These are phyloP conservation scores for Herpetotheres cachinnans DNA, from an alignment of 2,113 vertebrate genomes.

Conservation along the genomic window DNA sequence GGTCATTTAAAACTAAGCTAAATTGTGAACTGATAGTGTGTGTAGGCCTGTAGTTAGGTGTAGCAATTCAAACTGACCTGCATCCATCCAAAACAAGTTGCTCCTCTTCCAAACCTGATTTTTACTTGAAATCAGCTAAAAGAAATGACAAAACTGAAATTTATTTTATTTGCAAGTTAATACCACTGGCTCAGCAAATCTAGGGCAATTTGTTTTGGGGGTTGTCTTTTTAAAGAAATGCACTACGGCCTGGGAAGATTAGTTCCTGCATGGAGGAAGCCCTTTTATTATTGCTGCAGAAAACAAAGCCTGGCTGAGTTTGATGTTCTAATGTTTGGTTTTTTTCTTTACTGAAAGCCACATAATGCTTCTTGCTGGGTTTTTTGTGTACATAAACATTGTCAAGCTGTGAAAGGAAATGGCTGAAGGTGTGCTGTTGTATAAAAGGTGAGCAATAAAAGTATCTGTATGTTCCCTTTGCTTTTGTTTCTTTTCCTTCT, in stretches of 20 bases:
- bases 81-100: conserved; percentile 76
- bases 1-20: conserved; percentile 66
- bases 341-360: conserved; percentile 75
- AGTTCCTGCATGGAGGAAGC: conserved; percentile 70
- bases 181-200: conserved; percentile 72
- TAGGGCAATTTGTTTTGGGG: conserved; percentile 72
- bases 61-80: conserved; percentile 75
- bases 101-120: conserved; percentile 65
- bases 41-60: conserved; percentile 74
- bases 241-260: conserved; percentile 72
- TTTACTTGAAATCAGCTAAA: conserved; percentile 79
- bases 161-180: conserved; percentile 73
- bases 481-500: conserved; percentile 49
- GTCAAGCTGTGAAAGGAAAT: conserved; percentile 85
- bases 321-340: conserved; percentile 59
- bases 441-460: conserved; percentile 91
- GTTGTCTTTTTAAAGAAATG: conserved; percentile 70
- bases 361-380: conserved; percentile 78
- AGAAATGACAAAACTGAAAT: conserved; percentile 67
- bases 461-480: conserved; percentile 68
- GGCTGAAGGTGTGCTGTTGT: conserved; percentile 86
- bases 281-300: conserved; percentile 76
- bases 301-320: conserved; percentile 77
- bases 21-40: conserved; percentile 66
- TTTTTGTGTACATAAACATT: conserved; percentile 80